These are phyloP conservation scores for Dusona sp. DNA, from an alignment of 2,888 invertebrate genomes.

Conservation along the genomic window DNA sequence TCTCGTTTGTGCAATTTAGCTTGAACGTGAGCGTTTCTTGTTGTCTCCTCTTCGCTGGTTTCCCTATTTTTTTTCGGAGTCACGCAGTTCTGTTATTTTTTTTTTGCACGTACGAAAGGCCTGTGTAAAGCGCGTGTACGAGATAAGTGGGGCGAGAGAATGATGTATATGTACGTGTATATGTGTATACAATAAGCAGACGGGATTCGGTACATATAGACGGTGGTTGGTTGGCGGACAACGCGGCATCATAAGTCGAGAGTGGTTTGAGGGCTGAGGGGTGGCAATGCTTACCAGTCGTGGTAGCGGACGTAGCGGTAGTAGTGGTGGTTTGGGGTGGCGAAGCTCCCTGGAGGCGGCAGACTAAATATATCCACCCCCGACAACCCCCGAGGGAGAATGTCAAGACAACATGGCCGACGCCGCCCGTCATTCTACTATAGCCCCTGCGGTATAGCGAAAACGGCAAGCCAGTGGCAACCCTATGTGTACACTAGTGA, in stretches of 20 bases:
- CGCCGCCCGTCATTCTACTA: slow-evolving; percentile 83
- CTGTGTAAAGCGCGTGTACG: slow-evolving; percentile 50
- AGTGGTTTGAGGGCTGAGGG: slow-evolving; percentile 80
- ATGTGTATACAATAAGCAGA: slow-evolving; percentile 36
- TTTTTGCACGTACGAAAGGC: slow-evolving; percentile 53
- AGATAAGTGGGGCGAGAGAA: slow-evolving; percentile 48
- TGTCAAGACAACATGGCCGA: slow-evolving; percentile 85
- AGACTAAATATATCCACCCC: slow-evolving; percentile 85
- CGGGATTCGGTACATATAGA: slow-evolving; percentile 71
- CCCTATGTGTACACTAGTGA: slow-evolving; percentile 80
- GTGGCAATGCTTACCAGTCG: slow-evolving; percentile 61
- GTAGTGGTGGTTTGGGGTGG: slow-evolving; percentile 66
- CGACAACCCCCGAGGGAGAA: slow-evolving; percentile 81
- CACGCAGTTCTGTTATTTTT: slow-evolving; percentile 23
- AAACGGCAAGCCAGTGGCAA: slow-evolving; percentile 70
- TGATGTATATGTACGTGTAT: background rate
- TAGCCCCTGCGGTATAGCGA: slow-evolving; percentile 69
- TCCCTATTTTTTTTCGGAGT: slow-evolving; percentile 14
- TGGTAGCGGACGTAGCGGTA: slow-evolving; percentile 62
- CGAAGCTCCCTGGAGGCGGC: slow-evolving; percentile 82
- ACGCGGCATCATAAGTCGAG: slow-evolving; percentile 82
- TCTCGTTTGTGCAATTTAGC: slow-evolving; percentile 49
- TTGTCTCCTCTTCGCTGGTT: slow-evolving; percentile 13
- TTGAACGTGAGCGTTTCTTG: slow-evolving; percentile 46
- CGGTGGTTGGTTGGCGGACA: slow-evolving; percentile 79